Percentiles rank a stretch among this genome's conserved stretches.
Evolutionary conservation across 2,888 invertebrate species (phyloP).

Genomic region (Sisyra nigra): DNA sequence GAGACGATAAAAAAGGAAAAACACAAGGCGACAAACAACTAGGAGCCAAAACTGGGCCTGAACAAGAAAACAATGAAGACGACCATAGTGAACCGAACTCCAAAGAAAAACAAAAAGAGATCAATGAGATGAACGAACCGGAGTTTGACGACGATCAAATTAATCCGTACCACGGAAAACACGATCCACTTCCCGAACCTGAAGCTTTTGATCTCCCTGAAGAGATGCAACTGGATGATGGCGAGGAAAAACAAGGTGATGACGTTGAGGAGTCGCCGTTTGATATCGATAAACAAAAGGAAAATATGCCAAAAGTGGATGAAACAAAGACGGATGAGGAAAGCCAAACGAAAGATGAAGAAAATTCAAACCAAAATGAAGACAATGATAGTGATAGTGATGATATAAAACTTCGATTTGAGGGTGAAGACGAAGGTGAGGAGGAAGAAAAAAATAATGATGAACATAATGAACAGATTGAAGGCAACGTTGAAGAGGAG

Average conservation of each 20-base stretch:
- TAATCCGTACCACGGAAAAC: conserved; percentile 69
- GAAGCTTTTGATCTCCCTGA: conserved; percentile 81
- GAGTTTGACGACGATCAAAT: conserved; percentile 65
- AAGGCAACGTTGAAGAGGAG: conserved; percentile 18
- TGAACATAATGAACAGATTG: conserved; percentile 23
- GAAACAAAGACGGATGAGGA: conserved; percentile 18
- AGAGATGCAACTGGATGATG: conserved; percentile 66
- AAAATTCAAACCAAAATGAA: conserved; percentile 28
- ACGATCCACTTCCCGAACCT: conserved; percentile 61
- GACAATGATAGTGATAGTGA: conserved; percentile 25
- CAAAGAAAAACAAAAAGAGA: conserved; percentile 38
- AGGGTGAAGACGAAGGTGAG: conserved; percentile 17
- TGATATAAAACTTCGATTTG: conserved; percentile 18
- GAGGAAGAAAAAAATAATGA: conserved; percentile 17
- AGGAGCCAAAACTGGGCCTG: conserved; percentile 66
- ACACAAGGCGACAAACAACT: conserved; percentile 51
- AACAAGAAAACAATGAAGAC: conserved; percentile 36
- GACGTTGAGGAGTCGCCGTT: conserved; percentile 51
- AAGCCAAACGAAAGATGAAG: conserved; percentile 21
- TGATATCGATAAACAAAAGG: conserved; percentile 69
- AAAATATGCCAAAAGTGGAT: conserved; percentile 15
- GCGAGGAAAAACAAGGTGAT: conserved; percentile 41
- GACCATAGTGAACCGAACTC: conserved; percentile 27
- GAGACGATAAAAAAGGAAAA: conserved; percentile 29
- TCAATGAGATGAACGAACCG: conserved; percentile 70